Evolutionary conservation across 2,888 invertebrate genomes (phyloP).

Genomic region (Lypha dubia): DNA sequence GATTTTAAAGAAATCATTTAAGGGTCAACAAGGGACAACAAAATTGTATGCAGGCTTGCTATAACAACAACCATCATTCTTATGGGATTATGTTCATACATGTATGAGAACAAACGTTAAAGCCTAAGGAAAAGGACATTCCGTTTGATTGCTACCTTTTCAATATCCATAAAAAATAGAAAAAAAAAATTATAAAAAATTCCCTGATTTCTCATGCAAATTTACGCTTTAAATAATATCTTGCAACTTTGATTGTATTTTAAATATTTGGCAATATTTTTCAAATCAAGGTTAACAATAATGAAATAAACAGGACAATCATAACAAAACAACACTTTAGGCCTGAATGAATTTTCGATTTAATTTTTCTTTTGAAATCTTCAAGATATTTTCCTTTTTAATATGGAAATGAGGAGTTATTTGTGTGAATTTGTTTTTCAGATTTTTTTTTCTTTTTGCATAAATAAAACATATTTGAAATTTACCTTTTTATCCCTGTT

Average conservation of each 20-base stretch:
- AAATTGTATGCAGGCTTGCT: constrained; percentile 9
- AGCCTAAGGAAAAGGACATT: constrained; percentile 49
- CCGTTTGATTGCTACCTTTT: constrained; percentile 59
- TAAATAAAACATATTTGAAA: constrained; percentile 3
- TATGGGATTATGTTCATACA: constrained; percentile 57
- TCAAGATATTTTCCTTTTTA: constrained; percentile 29
- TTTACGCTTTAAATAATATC: constrained; percentile 25
- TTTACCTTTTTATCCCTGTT: constrained; percentile 47
- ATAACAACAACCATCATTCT: constrained; percentile 46
- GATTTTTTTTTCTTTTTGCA: constrained; percentile 23
- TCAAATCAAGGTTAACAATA: constrained; percentile 68
- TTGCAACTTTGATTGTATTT: constrained; percentile 54
- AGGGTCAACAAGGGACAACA: constrained; percentile 69
- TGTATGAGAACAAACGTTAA: constrained; percentile 27
- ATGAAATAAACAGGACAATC: constrained; percentile 65
- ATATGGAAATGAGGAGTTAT: constrained; percentile 65
- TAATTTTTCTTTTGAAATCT: constrained; percentile 21
- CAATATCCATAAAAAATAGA: constrained; percentile 30
- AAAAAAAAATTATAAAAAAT: background rate
- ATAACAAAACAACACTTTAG: constrained; percentile 70
- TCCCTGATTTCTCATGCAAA: constrained; percentile 63
- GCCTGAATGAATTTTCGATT: constrained; percentile 67
- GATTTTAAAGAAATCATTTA: constrained; percentile 52
- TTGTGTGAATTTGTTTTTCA: constrained; percentile 29
- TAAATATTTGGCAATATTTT: constrained; percentile 67